These are phyloP conservation scores for Fundulus diaphanus DNA, from an alignment of 2,797 vertebrate genomes.

Conservation along the genomic window DNA sequence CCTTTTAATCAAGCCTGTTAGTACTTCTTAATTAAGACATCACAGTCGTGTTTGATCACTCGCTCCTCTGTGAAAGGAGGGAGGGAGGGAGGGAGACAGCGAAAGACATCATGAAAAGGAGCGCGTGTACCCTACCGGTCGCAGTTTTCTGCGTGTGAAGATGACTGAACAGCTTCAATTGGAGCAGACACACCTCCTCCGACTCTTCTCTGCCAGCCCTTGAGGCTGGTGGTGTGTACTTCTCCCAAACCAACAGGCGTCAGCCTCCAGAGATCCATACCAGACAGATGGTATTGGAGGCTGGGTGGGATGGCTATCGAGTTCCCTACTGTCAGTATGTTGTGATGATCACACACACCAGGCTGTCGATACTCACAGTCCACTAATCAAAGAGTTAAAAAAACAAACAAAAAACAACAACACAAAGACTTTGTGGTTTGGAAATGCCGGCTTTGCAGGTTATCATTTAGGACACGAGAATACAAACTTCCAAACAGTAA, in stretches of 20 bases:
- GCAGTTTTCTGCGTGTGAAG: conserved; percentile 68
- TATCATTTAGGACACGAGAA: conserved; percentile 44
- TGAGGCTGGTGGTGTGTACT: conserved; percentile 65
- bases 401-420: conserved; percentile 6
- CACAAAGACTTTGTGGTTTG: conserved; percentile 52
- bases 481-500: conserved; percentile 33
- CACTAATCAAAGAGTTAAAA: conserved; percentile 73
- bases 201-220: conserved; percentile 67
- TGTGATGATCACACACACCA: conserved; percentile 76
- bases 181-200: conserved; percentile 61
- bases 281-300: conserved; percentile 82
- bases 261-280: conserved; percentile 80
- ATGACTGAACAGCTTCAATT: conserved; percentile 82
- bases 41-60: conserved; percentile 81
- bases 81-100: conserved; percentile 18
- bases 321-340: conserved; percentile 72
- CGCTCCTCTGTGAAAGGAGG: conserved; percentile 43
- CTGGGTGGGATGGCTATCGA: conserved; percentile 64
- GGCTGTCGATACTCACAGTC: conserved; percentile 77
- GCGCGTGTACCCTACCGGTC: conserved; percentile 47
- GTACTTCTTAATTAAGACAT: conserved; percentile 86
- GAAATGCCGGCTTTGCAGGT: conserved; percentile 62
- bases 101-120: conserved; percentile 56
- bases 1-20: conserved; percentile 84
- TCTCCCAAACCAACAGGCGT: conserved; percentile 69